These are phyloP conservation scores for Torymus aiolomorphi DNA, from an alignment of 2,888 invertebrate species.

Conservation along the genomic window DNA sequence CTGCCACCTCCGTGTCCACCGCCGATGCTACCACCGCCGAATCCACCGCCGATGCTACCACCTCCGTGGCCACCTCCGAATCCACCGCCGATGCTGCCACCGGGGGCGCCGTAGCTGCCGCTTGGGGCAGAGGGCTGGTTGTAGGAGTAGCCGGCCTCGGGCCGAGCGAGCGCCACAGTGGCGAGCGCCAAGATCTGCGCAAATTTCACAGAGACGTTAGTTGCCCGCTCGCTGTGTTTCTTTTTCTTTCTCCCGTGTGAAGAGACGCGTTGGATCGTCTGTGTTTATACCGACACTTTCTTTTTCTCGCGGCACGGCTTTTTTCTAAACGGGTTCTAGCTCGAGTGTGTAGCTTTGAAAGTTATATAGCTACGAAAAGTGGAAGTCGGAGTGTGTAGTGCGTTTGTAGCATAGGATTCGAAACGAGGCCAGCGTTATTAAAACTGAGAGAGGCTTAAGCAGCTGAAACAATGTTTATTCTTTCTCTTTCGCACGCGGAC, in stretches of 20 bases:
- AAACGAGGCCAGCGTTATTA: constrained; percentile 21
- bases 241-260: not conserved
- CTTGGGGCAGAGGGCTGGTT: constrained; percentile 64
- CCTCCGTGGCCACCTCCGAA: constrained; percentile 76
- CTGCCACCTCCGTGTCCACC: constrained; percentile 71
- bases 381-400: too few relatives aligned
- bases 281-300: not conserved
- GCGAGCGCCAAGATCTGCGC: constrained; percentile 72
- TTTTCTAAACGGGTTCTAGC: not conserved
- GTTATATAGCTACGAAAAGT: not conserved
- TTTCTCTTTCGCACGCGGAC: constrained; percentile 31
- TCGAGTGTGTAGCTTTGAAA: constrained; percentile 4
- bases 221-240: not conserved
- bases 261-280: not conserved
- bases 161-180: constrained; percentile 72
- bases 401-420: not conserved
- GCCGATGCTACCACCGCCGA: constrained; percentile 58
- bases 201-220: constrained; percentile 20
- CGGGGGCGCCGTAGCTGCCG: constrained; percentile 59
- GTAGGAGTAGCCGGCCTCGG: constrained; percentile 71
- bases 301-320: not conserved
- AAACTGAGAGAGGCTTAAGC: constrained; percentile 14
- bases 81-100: constrained; percentile 16
- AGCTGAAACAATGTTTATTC: constrained; percentile 21
- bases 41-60: constrained; percentile 50